These are phyloP conservation scores for Drosophila crucigera DNA, from an alignment of 2,888 invertebrate species.

Conservation along the genomic window DNA sequence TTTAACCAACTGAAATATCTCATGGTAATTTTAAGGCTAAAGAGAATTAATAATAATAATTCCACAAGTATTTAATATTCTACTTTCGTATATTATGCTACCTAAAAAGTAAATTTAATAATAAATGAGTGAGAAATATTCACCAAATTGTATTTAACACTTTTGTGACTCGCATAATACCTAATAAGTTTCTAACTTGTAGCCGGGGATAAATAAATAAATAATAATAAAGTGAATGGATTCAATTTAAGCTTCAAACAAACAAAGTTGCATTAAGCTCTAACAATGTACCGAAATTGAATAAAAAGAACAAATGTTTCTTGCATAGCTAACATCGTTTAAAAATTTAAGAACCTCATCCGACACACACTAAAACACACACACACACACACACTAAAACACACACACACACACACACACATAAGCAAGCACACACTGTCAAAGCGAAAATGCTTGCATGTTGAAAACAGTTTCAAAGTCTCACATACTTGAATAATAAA, in stretches of 20 bases:
- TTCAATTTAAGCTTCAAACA: background rate
- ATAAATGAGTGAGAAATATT: background rate
- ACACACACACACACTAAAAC: slow-evolving; percentile 12
- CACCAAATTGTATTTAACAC: background rate
- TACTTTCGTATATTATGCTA: background rate
- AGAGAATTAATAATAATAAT: background rate
- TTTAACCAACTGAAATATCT: background rate
- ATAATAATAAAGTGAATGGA: background rate
- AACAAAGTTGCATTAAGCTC: background rate
- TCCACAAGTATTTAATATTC: background rate
- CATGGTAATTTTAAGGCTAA: background rate
- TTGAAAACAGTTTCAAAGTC: slow-evolving; percentile 46
- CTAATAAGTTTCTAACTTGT: background rate
- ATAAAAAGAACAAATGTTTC: slow-evolving; percentile 9
- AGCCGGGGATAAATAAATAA: background rate
- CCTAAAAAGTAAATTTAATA: background rate
- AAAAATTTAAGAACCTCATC: slow-evolving; percentile 28
- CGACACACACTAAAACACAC: background rate
- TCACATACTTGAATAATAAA: slow-evolving; percentile 68
- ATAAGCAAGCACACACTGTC: slow-evolving; percentile 9
- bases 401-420: slow-evolving; percentile 17
- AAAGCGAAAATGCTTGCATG: slow-evolving; percentile 30
- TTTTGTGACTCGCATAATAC: background rate
- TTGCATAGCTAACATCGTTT: slow-evolving; percentile 10
- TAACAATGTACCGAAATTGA: background rate